A percentile compares a stretch with the other conserved stretches of the same genome.
phyloP scores from a whole-genome alignment of 2,888 invertebrate genomes.

The Rhodophaea formosa region DNA sequence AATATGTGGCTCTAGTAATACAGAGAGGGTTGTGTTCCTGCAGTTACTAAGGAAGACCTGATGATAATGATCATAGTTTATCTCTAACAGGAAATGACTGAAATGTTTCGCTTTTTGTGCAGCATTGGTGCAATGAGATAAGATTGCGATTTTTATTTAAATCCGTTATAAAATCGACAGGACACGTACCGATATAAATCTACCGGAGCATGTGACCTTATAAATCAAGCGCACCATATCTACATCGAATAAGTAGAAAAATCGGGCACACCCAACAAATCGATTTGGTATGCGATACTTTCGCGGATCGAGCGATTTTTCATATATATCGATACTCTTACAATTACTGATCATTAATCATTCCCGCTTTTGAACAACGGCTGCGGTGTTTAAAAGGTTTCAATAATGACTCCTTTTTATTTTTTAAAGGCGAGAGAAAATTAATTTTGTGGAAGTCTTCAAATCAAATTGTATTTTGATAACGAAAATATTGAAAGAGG shows the following conservation, averaged over 20 bases:
- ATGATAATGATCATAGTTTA: no score
- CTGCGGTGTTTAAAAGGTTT: slow-evolving; percentile 33
- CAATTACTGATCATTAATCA: slow-evolving; percentile 69
- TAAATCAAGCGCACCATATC: background rate
- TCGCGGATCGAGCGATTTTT: slow-evolving; percentile 46
- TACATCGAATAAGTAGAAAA: slow-evolving; percentile 6
- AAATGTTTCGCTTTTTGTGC: no score
- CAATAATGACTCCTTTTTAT: slow-evolving; percentile 17
- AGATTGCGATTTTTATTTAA: background rate
- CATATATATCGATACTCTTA: slow-evolving; percentile 55
- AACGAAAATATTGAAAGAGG: background rate
- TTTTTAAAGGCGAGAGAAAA: background rate
- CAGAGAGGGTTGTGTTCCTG: no score
- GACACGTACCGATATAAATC: background rate
- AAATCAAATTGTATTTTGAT: background rate
- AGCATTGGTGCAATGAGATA: no score
- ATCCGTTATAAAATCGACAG: background rate
- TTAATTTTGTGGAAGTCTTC: background rate
- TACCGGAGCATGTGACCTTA: background rate
- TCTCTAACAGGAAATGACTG: no score
- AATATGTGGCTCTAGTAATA: no score
- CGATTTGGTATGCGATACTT: slow-evolving; percentile 37
- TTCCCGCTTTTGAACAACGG: slow-evolving; percentile 31
- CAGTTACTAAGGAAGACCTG: no score
- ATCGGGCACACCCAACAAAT: slow-evolving; percentile 18